Percentiles rank a stretch among this genome's conserved stretches.
Conservation (phyloP, 1,140 invertebrate genomes). For the Ips typographus region DNA sequence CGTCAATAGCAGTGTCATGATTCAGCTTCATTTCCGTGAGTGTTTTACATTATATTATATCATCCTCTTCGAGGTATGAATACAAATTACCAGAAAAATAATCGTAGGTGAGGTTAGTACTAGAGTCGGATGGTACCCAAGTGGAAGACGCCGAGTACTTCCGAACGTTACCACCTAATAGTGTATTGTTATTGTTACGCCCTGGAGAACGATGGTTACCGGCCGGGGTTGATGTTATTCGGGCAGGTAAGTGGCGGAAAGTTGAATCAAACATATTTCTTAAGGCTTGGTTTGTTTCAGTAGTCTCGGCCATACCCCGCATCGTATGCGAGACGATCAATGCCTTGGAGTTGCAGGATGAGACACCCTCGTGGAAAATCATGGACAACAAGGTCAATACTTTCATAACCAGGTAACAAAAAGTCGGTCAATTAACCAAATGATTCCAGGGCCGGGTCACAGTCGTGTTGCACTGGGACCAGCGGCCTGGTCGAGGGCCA, state of each 20-base stretch:
- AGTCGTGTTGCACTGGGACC: slow-evolving; percentile 91
- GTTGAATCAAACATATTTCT: slow-evolving; percentile 8
- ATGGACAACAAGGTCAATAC: slow-evolving; percentile 83
- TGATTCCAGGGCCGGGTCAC: slow-evolving; percentile 68
- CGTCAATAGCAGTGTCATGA: not conserved
- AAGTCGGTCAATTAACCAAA: not conserved
- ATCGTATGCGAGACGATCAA: slow-evolving; percentile 96
- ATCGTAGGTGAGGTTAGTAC: slow-evolving; percentile 71
- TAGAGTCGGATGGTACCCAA: slow-evolving; percentile 93
- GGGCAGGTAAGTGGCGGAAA: slow-evolving; percentile 69
- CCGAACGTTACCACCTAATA: slow-evolving; percentile 86
- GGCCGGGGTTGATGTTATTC: slow-evolving; percentile 86
- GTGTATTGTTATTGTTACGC: slow-evolving; percentile 82
- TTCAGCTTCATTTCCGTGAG: too few relatives aligned
- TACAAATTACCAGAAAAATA: too few relatives aligned
- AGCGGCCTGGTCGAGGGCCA: slow-evolving; percentile 65
- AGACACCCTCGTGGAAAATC: slow-evolving; percentile 94
- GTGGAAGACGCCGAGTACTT: slow-evolving; percentile 95
- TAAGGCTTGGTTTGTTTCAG: slow-evolving; percentile 53
- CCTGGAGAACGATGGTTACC: slow-evolving; percentile 90
- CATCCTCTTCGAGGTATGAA: too few relatives aligned
- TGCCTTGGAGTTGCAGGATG: slow-evolving; percentile 90
- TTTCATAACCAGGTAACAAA: not conserved
- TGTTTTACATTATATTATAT: too few relatives aligned
- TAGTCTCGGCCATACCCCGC: slow-evolving; percentile 91